Evolutionary conservation across 2,113 vertebrate genomes (phyloP), one percentile per base, ranked within the genome.

Genomic region (Megaleporinus macrocephalus): DNA sequence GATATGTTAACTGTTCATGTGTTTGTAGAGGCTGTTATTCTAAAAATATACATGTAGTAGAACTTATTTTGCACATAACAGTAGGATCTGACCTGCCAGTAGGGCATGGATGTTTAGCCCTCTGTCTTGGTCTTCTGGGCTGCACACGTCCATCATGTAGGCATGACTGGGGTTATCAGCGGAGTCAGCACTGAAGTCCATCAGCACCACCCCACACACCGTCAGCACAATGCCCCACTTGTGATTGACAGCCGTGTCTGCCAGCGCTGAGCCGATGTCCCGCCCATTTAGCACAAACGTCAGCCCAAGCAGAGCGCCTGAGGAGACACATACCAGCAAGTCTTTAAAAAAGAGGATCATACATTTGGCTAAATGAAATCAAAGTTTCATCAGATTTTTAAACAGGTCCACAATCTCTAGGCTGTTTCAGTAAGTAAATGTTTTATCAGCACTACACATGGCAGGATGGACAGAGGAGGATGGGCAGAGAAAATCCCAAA

Each of bases 91-190:
- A 97, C 98, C 98, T 88, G 97, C 97, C 83, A 99, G 91, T 41
- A 98, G 90, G 0, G 98, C 98, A 0, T 99, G 98, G 83, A 99
- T 96, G 87, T 98, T 99, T 51, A 99, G 94, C 5, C 97, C 98
- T 0, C 97, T 91, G 88, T 99, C 98, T 89, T 99, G 98, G 89
- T 99, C 98, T 27, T 93, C 95, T 0, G 98, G 97, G 86, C 96
- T 92, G 86, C 98, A 99, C 5, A 99, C 97, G 1, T 99, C 98
- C 97, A 99, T 99, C 97, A 99, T 99, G 91, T 99, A 99, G 29
- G 97, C 97, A 0, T 99, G 98, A 83, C 96, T 98, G 7, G 98
- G 98, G 87, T 96, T 99, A 86, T 99, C 98, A 0, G 97, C 97
- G 0, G 98, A 99, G 91, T 99, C 97, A 0, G 98, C 98, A 0